Percentiles rank a stretch among this genome's conserved stretches.
Conservation (phyloP, 2,797 vertebrate species). For the Hyperoplus lanceolatus region DNA sequence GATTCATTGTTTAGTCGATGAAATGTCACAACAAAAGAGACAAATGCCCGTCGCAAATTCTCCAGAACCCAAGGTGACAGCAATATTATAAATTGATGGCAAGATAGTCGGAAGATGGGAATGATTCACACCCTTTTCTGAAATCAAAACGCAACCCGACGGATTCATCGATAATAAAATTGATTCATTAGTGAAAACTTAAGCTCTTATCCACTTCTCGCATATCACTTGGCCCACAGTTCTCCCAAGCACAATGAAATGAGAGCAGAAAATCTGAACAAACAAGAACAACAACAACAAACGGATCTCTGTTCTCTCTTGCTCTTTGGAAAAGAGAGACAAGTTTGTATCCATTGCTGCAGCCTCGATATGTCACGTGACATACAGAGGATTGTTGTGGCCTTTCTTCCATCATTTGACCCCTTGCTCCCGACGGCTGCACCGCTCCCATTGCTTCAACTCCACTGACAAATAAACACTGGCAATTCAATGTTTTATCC, state of each 20-base stretch:
- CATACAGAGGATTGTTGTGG: constrained; percentile 46
- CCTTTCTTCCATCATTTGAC: constrained; percentile 62
- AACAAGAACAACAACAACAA: not conserved
- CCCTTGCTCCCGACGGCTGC: constrained; percentile 32
- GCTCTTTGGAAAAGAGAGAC: not conserved
- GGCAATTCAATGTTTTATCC: constrained; percentile 37
- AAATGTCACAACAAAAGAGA: not conserved
- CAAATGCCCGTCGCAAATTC: not conserved
- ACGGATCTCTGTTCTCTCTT: not conserved
- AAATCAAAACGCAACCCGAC: not conserved
- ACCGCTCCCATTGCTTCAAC: constrained; percentile 9
- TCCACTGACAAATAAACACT: constrained; percentile 29
- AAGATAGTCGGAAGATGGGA: constrained; percentile 4
- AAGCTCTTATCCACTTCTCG: not conserved
- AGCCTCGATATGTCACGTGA: constrained; percentile 38
- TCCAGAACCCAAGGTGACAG: not conserved
- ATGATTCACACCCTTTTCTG: not conserved
- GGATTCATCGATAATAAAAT: not conserved
- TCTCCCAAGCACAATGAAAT: not conserved
- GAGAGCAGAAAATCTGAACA: constrained; percentile 1
- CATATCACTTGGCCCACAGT: not conserved
- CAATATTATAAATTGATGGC: not conserved
- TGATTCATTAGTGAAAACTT: not conserved
- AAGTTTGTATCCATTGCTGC: constrained; percentile 24
- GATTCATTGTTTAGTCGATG: not conserved